Percentiles rank a stretch among this genome's conserved stretches.
Evolutionary conservation across 1,140 invertebrate genomes (phyloP).

Genomic region (Pomacea maculata): DNA sequence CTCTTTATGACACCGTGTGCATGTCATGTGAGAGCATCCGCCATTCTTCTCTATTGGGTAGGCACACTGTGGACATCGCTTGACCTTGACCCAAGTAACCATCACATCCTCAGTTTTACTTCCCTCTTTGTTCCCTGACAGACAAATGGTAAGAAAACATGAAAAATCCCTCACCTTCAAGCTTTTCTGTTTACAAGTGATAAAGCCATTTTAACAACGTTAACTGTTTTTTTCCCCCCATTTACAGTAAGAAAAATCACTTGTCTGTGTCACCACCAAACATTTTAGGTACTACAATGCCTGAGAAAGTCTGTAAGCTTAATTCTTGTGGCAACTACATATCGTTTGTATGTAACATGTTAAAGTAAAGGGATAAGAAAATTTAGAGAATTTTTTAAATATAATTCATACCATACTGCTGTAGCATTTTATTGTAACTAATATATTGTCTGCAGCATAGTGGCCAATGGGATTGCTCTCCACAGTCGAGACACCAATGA

Average conservation of each 20-base stretch:
- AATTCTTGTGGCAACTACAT: too few species aligned
- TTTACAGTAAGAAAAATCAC: neutral
- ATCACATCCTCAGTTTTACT: neutral
- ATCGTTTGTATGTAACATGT: too few species aligned
- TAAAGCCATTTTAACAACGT: neutral
- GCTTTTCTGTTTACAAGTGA: neutral
- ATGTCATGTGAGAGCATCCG: conserved; percentile 26
- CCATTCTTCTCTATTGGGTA: conserved; percentile 28
- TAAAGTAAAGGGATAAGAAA: neutral
- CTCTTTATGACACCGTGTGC: neutral
- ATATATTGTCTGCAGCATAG: conserved; percentile 4
- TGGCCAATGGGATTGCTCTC: conserved; percentile 16
- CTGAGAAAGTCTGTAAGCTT: too few species aligned
- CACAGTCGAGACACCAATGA: conserved; percentile 18
- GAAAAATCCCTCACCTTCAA: too few species aligned
- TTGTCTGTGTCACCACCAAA: neutral
- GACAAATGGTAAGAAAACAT: neutral
- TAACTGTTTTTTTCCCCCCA: neutral
- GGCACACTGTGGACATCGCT: conserved; percentile 13
- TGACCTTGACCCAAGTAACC: conserved; percentile 14
- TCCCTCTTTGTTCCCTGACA: conserved; percentile 10
- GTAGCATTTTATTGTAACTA: conserved; percentile 19
- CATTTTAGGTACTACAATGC: neutral
- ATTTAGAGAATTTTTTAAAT: neutral
- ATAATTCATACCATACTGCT: conserved; percentile 10